Evolutionary conservation across 1,140 invertebrate genomes (phyloP), one percentile per base, ranked within the genome.

Genomic region (Hyles euphorbiae): DNA sequence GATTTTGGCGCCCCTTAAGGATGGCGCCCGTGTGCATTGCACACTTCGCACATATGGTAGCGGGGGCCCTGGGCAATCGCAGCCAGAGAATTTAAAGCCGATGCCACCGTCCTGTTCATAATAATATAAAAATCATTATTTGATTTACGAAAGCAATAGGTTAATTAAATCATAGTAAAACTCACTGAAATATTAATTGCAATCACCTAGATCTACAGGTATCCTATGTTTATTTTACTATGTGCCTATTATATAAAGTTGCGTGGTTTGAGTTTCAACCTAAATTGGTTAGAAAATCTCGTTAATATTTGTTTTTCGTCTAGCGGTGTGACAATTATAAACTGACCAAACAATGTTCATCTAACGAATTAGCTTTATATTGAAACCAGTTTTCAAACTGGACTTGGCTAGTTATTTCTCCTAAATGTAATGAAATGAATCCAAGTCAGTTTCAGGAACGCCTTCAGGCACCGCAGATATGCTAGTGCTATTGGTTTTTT

Each of bases 61-160:
- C n/a, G n/a, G n/a, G n/a, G n/a, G n/a, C n/a, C n/a, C n/a, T n/a
- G n/a, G 3, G 95, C 95, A 3, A 98, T 95, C 0, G 97, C 97
- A 0, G 97, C 94, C 50, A 98, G 84, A 0, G 97, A 97, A 78
- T 98, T 98, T 50, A 98, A 83, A 0, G 96, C 96, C 32, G 96
- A 96, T 0, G 97, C 97, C 2, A 98, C 95, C 3, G 97, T 98
- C 72, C 96, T 98, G 81, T 34, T 90, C 5, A 40, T 40, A 22
- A 22, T 22, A 22, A 22, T 22, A 22, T 22, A 22, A 22, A 22
- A 22, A 22, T 22, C 0, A 22, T 22, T 22, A 22, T 22, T 22
- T 22, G 22, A 22, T 22, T 22, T 22, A 22, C 22, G 22, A 22
- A 22, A 22, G 22, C 22, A 22, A 22, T 46, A 52, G 32, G 2